These are phyloP conservation scores for Helicoverpa assulta DNA, from an alignment of 2,888 invertebrate species.

Conservation along the genomic window DNA sequence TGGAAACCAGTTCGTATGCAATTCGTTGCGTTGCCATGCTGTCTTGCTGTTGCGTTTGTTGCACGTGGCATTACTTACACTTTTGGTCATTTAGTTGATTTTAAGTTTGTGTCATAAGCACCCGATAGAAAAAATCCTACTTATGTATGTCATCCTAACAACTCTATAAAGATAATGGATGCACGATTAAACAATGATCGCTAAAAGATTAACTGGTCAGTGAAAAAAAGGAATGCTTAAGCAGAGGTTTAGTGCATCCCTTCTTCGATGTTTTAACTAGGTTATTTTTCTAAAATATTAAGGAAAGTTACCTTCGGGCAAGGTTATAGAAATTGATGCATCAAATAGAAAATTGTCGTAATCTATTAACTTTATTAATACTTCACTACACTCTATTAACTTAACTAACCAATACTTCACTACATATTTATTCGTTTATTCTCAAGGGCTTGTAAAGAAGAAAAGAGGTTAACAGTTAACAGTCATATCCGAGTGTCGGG, in stretches of 20 bases:
- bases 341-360: neutral
- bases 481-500: neutral
- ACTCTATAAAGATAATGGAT: no score
- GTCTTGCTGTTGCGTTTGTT: neutral
- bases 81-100: no score
- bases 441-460: neutral
- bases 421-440: neutral
- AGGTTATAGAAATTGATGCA: neutral
- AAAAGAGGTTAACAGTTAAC: neutral
- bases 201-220: no score
- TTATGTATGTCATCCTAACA: no score
- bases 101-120: no score
- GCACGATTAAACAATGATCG: no score
- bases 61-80: no score
- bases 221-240: no score
- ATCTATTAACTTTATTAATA: neutral
- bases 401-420: neutral
- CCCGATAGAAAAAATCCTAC: no score
- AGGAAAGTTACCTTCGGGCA: neutral
- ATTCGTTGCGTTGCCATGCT: conserved; percentile 25
- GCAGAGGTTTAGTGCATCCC: no score
- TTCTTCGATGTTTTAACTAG: no score
- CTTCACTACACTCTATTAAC: neutral
- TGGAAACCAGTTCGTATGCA: conserved; percentile 2
- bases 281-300: no score